Evolutionary conservation across 2,113 vertebrate genomes (phyloP).

Genomic region (Elephantulus edwardii): DNA sequence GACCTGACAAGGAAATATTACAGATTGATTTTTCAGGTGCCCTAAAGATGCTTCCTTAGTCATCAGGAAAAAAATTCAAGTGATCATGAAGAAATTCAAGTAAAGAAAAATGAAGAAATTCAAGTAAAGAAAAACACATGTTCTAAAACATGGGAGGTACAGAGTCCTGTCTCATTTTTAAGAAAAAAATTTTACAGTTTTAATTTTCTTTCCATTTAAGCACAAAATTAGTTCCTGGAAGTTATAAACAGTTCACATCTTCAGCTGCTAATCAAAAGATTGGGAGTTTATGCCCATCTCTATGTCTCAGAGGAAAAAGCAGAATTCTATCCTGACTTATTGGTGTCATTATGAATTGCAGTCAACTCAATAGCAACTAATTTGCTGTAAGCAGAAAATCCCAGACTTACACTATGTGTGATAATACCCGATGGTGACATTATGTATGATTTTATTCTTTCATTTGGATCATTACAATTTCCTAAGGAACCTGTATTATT

Average conservation of each 20-base stretch:
- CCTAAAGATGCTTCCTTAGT: background rate
- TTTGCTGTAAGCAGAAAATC: background rate
- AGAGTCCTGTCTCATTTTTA: too few species aligned
- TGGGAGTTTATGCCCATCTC: background rate
- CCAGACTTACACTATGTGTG: background rate
- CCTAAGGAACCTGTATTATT: background rate
- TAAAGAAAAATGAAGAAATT: too few species aligned
- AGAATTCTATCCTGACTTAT: too few species aligned
- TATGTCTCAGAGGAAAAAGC: background rate
- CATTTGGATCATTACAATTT: background rate
- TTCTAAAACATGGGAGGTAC: background rate
- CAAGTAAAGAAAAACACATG: too few species aligned
- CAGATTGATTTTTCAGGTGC: accelerated
- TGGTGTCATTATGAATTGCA: too few species aligned
- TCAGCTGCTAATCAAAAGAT: background rate
- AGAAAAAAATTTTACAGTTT: background rate
- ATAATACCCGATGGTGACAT: background rate
- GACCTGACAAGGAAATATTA: background rate
- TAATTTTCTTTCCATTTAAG: too few species aligned
- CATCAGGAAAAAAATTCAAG: accelerated
- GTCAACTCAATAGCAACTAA: too few species aligned
- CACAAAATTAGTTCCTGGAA: background rate
- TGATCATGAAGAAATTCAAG: too few species aligned
- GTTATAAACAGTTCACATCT: background rate
- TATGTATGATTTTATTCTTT: background rate